Evolutionary conservation across 92 coral and sea anemone species (phyloP), one percentile per base, ranked within the genome.

Genomic region (Siderastrea radians): DNA sequence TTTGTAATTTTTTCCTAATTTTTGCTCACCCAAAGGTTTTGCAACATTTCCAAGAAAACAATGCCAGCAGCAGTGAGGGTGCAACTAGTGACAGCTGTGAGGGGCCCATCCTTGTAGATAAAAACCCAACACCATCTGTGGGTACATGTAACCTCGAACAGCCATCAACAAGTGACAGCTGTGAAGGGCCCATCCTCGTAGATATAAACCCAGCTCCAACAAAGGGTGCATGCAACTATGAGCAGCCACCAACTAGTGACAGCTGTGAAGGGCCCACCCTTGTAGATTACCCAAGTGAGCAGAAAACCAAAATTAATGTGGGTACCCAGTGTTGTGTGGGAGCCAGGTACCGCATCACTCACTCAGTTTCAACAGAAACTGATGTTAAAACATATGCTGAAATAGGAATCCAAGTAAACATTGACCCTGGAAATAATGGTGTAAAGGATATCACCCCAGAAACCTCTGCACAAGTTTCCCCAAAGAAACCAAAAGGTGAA

Each of bases 291-390:
- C 16, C 38, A 17, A 8, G 6, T 15, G 26, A 5, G 1, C 3
- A 64, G 44, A 64, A 16, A 16, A 64, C 2, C 46, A 9, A 67
- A 2, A 67, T 6, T 67, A 12, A 67, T 67, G 16, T 67, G 12
- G 72, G 72, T 67, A 67, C 5, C 8, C 49, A 67, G 72, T 67
- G 72, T 67, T 38, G 72, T 67, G 72, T 67, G 49, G 13, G 49
- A 67, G 72, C 72, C 72, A 67, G 72, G 72, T 67, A 67, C 49
- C 47, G 47, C 12, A 19, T 66, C 12, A 67, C 72, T 67, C 72
- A 14, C 38, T 67, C 48, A 67, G 49, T 67, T 67, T 67, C 72
- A 67, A 67, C 72, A 64, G 69, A 64, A 17, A 64, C 69, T 26
- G 69, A 64, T n/a, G 44, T 16, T 4, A 64, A 64, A 64, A 64